These are phyloP conservation scores for Spilogale gracilis DNA, from an alignment of 2,113 vertebrate species.

Conservation along the genomic window DNA sequence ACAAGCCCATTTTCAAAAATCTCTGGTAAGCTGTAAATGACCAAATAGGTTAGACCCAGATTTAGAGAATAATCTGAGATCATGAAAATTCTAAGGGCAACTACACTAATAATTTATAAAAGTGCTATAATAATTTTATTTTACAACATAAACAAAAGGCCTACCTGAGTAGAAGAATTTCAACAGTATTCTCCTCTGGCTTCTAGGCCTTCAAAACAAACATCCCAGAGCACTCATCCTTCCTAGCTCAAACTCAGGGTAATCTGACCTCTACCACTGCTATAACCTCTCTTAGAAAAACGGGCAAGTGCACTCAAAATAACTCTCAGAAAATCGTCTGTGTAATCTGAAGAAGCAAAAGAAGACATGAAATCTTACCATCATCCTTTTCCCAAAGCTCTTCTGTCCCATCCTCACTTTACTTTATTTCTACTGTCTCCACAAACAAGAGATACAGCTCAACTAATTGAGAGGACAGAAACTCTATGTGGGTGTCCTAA, in stretches of 20 bases:
- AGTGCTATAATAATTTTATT: background rate
- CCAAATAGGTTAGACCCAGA: background rate
- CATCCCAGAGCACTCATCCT: background rate
- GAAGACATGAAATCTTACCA: background rate
- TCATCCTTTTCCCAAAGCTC: background rate
- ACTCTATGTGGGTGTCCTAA: background rate
- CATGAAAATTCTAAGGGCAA: background rate
- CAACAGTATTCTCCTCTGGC: background rate
- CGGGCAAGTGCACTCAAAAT: background rate
- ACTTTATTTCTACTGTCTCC: background rate
- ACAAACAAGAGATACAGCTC: background rate
- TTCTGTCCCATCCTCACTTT: background rate
- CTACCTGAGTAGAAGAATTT: background rate
- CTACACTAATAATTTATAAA: background rate
- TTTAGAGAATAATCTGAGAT: constrained; percentile 33
- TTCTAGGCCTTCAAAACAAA: constrained; percentile 40
- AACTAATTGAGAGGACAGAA: background rate
- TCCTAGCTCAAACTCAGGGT: background rate
- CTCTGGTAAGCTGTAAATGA: background rate
- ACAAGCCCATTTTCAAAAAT: background rate
- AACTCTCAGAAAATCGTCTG: background rate
- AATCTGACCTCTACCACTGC: background rate
- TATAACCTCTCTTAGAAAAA: constrained; percentile 36
- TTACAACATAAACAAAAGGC: constrained; percentile 13
- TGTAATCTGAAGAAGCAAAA: background rate